phyloP scores from a whole-genome alignment of 2,888 invertebrate genomes.

The Drosophila neonasuta region DNA sequence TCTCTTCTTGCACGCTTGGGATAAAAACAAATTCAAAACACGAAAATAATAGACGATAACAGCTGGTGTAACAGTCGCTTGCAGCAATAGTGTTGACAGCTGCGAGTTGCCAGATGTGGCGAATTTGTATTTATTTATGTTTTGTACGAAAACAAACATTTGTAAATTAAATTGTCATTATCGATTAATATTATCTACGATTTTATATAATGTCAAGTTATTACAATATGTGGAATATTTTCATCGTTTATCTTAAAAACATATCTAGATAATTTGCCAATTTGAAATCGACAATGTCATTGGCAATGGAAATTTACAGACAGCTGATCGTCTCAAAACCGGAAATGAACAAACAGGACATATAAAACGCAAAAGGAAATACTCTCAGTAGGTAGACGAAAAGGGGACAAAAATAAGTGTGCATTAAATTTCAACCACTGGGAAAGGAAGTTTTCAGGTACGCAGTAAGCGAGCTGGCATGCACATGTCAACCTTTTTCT shows the following conservation, averaged over 20 bases:
- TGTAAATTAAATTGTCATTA: too few relatives aligned
- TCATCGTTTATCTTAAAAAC: too few relatives aligned
- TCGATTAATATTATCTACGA: too few relatives aligned
- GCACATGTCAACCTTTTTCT: conserved; percentile 27
- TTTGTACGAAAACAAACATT: neutral
- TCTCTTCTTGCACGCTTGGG: conserved; percentile 26
- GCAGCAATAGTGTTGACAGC: conserved; percentile 18
- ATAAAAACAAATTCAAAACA: conserved; percentile 33
- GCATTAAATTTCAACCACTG: conserved; percentile 1
- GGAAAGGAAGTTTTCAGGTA: conserved; percentile 16
- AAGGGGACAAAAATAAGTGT: conserved; percentile 17
- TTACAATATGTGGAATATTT: too few relatives aligned
- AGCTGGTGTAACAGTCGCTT: conserved; percentile 51
- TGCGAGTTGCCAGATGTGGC: conserved; percentile 1
- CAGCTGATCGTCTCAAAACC: conserved; percentile 21
- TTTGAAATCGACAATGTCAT: neutral
- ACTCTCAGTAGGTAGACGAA: conserved; percentile 43
- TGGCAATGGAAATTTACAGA: neutral
- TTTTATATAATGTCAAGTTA: too few relatives aligned
- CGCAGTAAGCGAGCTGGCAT: neutral
- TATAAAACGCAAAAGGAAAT: conserved; percentile 13
- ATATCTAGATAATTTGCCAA: neutral
- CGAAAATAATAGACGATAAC: conserved; percentile 39
- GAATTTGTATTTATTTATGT: neutral
- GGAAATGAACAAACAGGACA: conserved; percentile 39